A percentile compares a stretch with the other conserved stretches of the same genome.
These are phyloP conservation scores for Pollenia amentaria DNA, from an alignment of 2,888 invertebrate species.

Conservation along the genomic window DNA sequence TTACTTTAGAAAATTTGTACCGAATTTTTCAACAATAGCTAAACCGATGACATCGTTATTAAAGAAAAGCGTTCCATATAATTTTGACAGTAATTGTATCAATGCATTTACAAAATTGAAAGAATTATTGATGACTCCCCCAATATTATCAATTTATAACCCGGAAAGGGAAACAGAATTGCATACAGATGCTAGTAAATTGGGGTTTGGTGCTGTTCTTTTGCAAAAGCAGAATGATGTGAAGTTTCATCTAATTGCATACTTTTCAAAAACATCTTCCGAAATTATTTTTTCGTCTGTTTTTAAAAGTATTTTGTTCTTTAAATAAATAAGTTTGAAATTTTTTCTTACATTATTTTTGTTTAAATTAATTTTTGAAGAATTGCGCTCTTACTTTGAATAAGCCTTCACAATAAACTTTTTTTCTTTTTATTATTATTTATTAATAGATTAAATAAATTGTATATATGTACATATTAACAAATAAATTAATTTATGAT, in stretches of 20 bases:
- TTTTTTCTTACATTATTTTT: too few species aligned
- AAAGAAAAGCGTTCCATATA: constrained; percentile 19
- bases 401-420: too few species aligned
- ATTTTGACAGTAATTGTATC: constrained; percentile 17
- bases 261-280: constrained; percentile 48
- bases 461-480: too few species aligned
- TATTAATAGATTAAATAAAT: too few species aligned
- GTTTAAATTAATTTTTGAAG: too few species aligned
- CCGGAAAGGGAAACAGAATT: constrained; percentile 52
- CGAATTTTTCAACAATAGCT: constrained; percentile 36
- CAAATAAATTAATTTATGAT: too few species aligned
- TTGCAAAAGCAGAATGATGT: constrained; percentile 54
- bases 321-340: too few species aligned
- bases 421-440: too few species aligned
- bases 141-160: constrained; percentile 48
- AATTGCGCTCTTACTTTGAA: too few species aligned
- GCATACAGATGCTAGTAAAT: constrained; percentile 54
- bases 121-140: not conserved
- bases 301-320: too few species aligned
- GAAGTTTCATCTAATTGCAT: constrained; percentile 58
- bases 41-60: constrained; percentile 16
- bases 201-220: constrained; percentile 57
- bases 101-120: constrained; percentile 40
- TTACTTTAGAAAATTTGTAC: constrained; percentile 41
- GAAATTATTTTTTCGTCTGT: too few species aligned